Evolutionary conservation across 2,113 vertebrate genomes (phyloP).

Genomic region (Neotragus pygmaeus): DNA sequence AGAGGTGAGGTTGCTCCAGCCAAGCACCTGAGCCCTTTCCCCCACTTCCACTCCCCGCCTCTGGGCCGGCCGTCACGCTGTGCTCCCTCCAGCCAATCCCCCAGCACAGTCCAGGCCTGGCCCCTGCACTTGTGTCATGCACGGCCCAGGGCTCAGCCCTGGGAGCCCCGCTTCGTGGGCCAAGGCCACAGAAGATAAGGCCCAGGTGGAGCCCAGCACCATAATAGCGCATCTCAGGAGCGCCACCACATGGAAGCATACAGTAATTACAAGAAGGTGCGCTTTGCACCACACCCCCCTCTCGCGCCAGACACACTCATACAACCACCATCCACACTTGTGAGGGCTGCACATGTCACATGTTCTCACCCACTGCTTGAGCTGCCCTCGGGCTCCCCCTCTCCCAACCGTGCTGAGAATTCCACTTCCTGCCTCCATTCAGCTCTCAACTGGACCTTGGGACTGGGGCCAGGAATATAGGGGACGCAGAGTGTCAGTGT

Average conservation of each 20-base stretch:
- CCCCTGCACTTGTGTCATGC: neutral
- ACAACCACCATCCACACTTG: rapidly evolving
- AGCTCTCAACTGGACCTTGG: neutral
- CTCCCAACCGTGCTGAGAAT: neutral
- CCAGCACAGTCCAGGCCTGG: neutral
- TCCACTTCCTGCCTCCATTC: neutral
- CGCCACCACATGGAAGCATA: neutral
- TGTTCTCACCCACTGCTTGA: neutral
- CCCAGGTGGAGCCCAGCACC: neutral
- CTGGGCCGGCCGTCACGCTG: neutral
- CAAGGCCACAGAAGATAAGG: neutral
- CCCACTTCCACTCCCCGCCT: rapidly evolving
- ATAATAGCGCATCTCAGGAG: neutral
- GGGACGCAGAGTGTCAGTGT: neutral
- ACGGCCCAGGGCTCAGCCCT: neutral
- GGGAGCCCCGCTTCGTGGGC: neutral
- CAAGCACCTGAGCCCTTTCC: too few relatives aligned
- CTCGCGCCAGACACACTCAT: rapidly evolving
- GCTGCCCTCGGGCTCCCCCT: neutral
- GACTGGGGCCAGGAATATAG: neutral
- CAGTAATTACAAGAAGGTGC: neutral
- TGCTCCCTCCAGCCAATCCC: neutral
- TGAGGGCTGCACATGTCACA: neutral
- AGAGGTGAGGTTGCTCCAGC: slow-evolving; percentile 77
- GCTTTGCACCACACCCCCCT: rapidly evolving